phyloP scores from a whole-genome alignment of 2,888 invertebrate species.

The Ornithoptera alexandrae region DNA sequence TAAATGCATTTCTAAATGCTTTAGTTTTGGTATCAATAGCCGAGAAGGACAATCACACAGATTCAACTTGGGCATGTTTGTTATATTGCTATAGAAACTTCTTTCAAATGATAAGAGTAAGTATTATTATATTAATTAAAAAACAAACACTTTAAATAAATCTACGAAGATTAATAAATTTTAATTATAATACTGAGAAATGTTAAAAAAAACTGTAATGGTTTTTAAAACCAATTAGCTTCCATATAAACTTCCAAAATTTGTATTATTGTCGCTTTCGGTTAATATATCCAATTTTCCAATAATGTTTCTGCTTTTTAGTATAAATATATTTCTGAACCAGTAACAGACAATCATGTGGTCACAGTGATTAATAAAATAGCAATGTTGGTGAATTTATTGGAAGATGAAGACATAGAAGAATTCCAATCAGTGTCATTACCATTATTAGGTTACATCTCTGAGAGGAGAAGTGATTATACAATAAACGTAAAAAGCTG shows the following conservation, averaged over 20 bases:
- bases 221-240: too few relatives aligned
- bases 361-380: constrained; percentile 46
- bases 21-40: constrained; percentile 46
- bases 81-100: constrained; percentile 60
- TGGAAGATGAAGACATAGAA: constrained; percentile 45
- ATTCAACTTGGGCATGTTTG: constrained; percentile 53
- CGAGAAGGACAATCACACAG: constrained; percentile 47
- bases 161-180: too few relatives aligned
- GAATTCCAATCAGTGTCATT: constrained; percentile 47
- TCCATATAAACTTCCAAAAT: too few relatives aligned
- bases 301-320: constrained; percentile 37
- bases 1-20: constrained; percentile 51
- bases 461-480: constrained; percentile 48
- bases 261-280: too few relatives aligned
- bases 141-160: neutral
- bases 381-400: constrained; percentile 42
- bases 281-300: neutral
- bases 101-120: constrained; percentile 57
- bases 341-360: constrained; percentile 51
- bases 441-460: constrained; percentile 58
- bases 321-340: constrained; percentile 61
- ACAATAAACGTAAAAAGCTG: constrained; percentile 39
- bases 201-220: too few relatives aligned
- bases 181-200: too few relatives aligned
- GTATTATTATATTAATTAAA: constrained; percentile 19